These are phyloP conservation scores for Hemicordylus capensis DNA, from an alignment of 2,113 vertebrate species.

Conservation along the genomic window DNA sequence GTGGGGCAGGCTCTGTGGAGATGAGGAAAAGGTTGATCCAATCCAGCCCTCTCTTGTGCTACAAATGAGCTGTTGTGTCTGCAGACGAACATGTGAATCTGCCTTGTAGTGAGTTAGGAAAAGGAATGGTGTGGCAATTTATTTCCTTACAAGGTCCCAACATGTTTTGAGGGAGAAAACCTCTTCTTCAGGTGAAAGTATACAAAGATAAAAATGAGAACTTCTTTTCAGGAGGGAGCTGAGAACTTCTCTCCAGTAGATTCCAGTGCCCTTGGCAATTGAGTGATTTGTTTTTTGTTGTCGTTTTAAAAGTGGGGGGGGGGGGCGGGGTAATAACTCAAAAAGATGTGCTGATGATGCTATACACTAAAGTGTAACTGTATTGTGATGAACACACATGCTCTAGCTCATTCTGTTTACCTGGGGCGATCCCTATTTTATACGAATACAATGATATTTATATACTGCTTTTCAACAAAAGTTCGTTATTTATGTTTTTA, in stretches of 20 bases:
- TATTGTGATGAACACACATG: background rate
- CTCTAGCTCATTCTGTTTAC: no score
- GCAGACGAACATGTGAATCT: background rate
- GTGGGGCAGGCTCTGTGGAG: background rate
- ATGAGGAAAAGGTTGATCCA: background rate
- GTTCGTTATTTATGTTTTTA: no score
- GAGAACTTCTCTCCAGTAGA: no score
- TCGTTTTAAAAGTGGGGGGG: background rate
- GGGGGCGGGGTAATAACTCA: background rate
- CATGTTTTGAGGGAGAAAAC: no score
- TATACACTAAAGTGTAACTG: background rate
- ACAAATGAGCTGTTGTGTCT: background rate
- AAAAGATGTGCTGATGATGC: background rate
- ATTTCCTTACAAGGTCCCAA: no score
- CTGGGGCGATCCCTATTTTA: background rate
- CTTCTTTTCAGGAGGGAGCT: no score
- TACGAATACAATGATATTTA: no score
- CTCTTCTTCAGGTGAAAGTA: no score
- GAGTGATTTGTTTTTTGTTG: background rate
- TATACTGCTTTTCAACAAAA: no score
- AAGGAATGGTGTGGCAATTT: no score
- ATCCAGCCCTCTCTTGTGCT: background rate
- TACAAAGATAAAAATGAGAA: no score
- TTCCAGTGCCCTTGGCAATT: background rate
- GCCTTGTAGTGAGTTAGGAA: no score